Evolutionary conservation across 2,888 invertebrate species (phyloP), one percentile per base, ranked within the genome.

Genomic region (Epinotia brunnichana): DNA sequence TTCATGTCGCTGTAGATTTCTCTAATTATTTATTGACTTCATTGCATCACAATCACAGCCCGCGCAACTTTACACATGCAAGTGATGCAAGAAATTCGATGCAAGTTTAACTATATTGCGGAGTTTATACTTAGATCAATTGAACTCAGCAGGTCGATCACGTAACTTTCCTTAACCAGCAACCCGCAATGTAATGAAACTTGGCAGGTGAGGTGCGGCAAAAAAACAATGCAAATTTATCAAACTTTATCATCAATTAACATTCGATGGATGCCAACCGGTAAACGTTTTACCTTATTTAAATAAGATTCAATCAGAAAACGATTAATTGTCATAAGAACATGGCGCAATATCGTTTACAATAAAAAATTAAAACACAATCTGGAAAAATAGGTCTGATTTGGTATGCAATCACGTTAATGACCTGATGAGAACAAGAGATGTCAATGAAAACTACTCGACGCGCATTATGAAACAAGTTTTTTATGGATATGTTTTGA

Each of bases 311-410:
- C 17, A 24, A 73, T 73, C 41, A 68, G 63, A 73, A 62, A 73
- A 69, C 73, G 39, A 73, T 73, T 69, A 69, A 68, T 68, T 63
- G 41, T n/a, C 48, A 67, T 61, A 56, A 41, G 68, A 67, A 44
- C 56, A 19, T 69, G 73, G 73, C 53, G 69, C 73, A 69, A 69
- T 69, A 73, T 69, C 73, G 57, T 41, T 73, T 69, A 59, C 73
- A 73, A 41, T 53, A 69, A 69, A 73, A 73, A 73, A 69, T 73
- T 69, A 73, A 63, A 73, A 73, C 24, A 24, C 62, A 15, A 73
- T 69, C 68, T 53, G 41, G 62, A 69, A 41, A 56, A 69, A 51
- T 68, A 57, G 17, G 56, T 39, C 61, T 72, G 67, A 66, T 66
- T 60, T 61, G 71, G 71, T 71, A 71, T 60, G 71, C 71, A 41